Percentiles rank a stretch among this genome's conserved stretches.
Conservation (phyloP, 2,888 invertebrate species). For the Rhodophaea formosa region DNA sequence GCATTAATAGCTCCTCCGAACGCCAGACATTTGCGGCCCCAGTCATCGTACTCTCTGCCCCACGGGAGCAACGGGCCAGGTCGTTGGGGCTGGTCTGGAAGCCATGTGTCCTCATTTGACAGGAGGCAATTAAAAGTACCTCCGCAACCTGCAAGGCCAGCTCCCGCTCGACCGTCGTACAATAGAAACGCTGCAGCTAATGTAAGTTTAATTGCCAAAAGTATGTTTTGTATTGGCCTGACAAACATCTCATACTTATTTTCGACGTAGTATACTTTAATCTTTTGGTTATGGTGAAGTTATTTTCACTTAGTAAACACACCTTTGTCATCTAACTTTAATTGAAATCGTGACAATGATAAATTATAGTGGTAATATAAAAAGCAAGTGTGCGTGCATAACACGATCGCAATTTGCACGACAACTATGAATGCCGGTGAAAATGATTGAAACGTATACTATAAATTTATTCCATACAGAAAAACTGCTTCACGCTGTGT, state of each 20-base stretch:
- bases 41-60: conserved; percentile 78
- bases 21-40: conserved; percentile 64
- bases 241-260: no score
- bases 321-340: background rate
- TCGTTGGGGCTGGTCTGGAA: conserved; percentile 80
- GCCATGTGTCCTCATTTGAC: conserved; percentile 75
- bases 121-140: conserved; percentile 72
- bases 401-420: background rate
- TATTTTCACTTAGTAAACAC: background rate
- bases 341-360: conserved; percentile 4
- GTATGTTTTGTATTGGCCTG: no score
- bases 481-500: background rate
- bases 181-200: conserved; percentile 58
- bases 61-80: conserved; percentile 79
- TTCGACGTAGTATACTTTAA: no score
- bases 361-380: background rate
- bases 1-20: conserved; percentile 66
- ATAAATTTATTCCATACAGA: background rate
- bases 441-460: conserved; percentile 11
- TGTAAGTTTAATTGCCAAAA: conserved; percentile 50
- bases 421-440: background rate
- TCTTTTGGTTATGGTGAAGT: background rate
- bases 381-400: background rate
- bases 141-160: conserved; percentile 69
- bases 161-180: conserved; percentile 63